Evolutionary conservation across 2,113 vertebrate species (phyloP).

Genomic region (Fulmarus glacialis): DNA sequence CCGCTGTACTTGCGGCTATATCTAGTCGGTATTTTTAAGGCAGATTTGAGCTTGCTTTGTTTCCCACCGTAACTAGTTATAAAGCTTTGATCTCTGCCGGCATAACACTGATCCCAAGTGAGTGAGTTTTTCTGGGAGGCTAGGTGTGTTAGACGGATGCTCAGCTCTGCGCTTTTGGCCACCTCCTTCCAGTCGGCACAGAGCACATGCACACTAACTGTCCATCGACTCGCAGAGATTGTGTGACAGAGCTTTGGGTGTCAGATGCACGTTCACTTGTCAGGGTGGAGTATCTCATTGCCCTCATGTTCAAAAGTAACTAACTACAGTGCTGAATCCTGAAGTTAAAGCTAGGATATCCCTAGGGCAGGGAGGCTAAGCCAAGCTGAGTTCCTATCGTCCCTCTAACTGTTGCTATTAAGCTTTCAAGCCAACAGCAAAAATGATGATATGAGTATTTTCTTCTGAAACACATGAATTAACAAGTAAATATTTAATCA

Average conservation of each 20-base stretch:
- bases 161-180: not conserved
- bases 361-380: not conserved
- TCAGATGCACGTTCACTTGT: not conserved
- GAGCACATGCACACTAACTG: fast-evolving
- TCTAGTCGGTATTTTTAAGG: not conserved
- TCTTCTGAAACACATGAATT: not conserved
- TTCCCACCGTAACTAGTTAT: not conserved
- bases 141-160: not conserved
- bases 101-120: not conserved
- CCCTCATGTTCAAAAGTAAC: not conserved
- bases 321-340: not conserved
- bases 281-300: not conserved
- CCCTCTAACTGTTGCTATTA: not conserved
- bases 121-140: not conserved
- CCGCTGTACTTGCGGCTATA: fast-evolving
- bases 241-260: not conserved
- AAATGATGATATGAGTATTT: not conserved
- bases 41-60: not conserved
- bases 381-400: not conserved
- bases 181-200: not conserved
- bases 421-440: not conserved
- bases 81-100: not conserved
- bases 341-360: not conserved
- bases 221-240: fast-evolving
- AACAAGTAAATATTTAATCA: not conserved